Evolutionary conservation across 2,113 vertebrate genomes (phyloP).

Genomic region (Oryzias javanicus): DNA sequence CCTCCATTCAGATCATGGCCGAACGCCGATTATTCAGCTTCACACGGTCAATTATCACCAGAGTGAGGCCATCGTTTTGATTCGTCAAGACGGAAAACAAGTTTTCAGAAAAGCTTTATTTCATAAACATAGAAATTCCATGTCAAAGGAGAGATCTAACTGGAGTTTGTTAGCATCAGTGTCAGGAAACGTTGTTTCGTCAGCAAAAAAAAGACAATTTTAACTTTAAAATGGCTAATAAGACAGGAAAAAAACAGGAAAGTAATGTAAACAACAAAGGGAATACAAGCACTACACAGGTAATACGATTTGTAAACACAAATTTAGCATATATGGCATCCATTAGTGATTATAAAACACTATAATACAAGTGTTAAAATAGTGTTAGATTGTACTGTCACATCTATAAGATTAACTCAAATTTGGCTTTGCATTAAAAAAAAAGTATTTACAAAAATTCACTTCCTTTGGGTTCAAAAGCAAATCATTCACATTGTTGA

Average conservation of each 20-base stretch:
- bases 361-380: conserved; percentile 39
- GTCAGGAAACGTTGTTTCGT: background rate
- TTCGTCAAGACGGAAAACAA: conserved; percentile 12
- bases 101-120: conserved; percentile 30
- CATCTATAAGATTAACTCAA: conserved; percentile 44
- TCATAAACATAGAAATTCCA: conserved; percentile 5
- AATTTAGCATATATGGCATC: conserved; percentile 37
- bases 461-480: conserved; percentile 60
- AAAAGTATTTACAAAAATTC: conserved; percentile 62
- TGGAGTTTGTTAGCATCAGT: background rate
- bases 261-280: conserved; percentile 39
- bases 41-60: conserved; percentile 59
- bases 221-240: conserved; percentile 1
- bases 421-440: conserved; percentile 64
- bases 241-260: conserved; percentile 3
- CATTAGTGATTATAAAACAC: conserved; percentile 35
- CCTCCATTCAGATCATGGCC: conserved; percentile 65
- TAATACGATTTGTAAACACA: conserved; percentile 49
- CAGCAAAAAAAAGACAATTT: background rate
- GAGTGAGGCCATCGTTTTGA: conserved; percentile 26
- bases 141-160: conserved; percentile 13
- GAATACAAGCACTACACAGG: conserved; percentile 44
- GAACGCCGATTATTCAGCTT: conserved; percentile 63
- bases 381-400: conserved; percentile 67
- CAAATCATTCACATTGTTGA: conserved; percentile 69